Conservation (phyloP, 64 coral and sea anemone genomes). For the Montipora efflorescens region DNA sequence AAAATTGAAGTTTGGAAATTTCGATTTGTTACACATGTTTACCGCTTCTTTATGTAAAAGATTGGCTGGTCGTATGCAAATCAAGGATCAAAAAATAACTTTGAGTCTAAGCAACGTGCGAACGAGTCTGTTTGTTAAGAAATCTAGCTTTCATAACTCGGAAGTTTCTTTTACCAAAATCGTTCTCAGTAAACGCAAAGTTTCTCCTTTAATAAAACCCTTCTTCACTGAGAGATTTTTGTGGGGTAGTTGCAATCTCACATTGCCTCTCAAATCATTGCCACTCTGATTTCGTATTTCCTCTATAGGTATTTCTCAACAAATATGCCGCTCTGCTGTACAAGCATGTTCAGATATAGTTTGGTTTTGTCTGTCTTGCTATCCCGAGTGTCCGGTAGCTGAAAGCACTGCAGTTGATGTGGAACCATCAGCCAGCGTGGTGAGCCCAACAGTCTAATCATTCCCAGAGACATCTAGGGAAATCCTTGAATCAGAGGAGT, state of each 20-base stretch:
- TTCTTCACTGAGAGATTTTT: too few relatives aligned
- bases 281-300: background rate
- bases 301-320: background rate
- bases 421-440: too few relatives aligned
- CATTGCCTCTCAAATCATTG: background rate
- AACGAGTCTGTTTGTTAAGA: background rate
- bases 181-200: background rate
- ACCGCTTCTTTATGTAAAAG: background rate
- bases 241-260: too few relatives aligned
- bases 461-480: background rate
- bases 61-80: background rate
- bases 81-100: background rate
- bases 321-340: background rate
- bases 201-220: background rate
- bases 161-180: too few relatives aligned
- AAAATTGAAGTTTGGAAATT: background rate
- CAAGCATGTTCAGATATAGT: background rate
- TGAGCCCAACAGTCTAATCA: background rate
- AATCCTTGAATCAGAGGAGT: background rate
- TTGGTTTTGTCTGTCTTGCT: background rate
- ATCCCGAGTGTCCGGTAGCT: background rate
- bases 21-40: background rate
- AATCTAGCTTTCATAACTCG: background rate
- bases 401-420: background rate
- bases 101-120: background rate